Percentiles rank a stretch among this genome's conserved stretches.
Conservation (phyloP, 2,888 invertebrate species). For the Hirtodrosophila alboralis region DNA sequence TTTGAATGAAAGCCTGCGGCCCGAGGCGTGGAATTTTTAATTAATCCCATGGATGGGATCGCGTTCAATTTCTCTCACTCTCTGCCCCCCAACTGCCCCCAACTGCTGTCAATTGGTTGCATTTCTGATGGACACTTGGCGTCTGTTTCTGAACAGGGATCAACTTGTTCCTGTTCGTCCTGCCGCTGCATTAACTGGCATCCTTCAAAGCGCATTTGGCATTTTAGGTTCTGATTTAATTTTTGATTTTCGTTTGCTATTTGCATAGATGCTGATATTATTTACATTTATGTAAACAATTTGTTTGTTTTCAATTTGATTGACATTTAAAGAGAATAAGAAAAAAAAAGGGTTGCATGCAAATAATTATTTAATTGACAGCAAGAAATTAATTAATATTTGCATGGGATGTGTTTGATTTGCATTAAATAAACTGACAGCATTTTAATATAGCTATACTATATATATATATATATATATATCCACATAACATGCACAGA, state of each 20-base stretch:
- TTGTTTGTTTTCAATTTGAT: constrained; percentile 47
- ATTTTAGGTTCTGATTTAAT: constrained; percentile 38
- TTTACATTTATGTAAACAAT: constrained; percentile 52
- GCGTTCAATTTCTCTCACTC: constrained; percentile 34
- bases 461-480: no score
- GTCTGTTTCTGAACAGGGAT: constrained; percentile 64
- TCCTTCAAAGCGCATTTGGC: constrained; percentile 51
- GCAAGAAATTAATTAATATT: constrained; percentile 31
- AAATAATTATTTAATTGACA: constrained; percentile 33
- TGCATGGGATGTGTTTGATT: constrained; percentile 20
- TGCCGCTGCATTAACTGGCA: constrained; percentile 35
- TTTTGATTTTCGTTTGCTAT: constrained; percentile 46
- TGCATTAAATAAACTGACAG: constrained; percentile 12
- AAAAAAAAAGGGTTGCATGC: constrained; percentile 57
- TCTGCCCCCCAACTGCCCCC: no score
- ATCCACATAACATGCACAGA: no score
- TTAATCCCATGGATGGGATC: constrained; percentile 50
- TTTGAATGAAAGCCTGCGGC: constrained; percentile 63
- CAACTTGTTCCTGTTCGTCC: neutral
- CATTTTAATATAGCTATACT: neutral
- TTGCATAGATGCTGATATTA: constrained; percentile 37
- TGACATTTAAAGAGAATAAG: constrained; percentile 49
- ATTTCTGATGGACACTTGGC: constrained; percentile 70
- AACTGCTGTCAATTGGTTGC: constrained; percentile 60
- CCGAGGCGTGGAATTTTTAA: constrained; percentile 63